Evolutionary conservation across 2,113 vertebrate species (phyloP), one percentile per base, ranked within the genome.

Genomic region (Charina bottae): DNA sequence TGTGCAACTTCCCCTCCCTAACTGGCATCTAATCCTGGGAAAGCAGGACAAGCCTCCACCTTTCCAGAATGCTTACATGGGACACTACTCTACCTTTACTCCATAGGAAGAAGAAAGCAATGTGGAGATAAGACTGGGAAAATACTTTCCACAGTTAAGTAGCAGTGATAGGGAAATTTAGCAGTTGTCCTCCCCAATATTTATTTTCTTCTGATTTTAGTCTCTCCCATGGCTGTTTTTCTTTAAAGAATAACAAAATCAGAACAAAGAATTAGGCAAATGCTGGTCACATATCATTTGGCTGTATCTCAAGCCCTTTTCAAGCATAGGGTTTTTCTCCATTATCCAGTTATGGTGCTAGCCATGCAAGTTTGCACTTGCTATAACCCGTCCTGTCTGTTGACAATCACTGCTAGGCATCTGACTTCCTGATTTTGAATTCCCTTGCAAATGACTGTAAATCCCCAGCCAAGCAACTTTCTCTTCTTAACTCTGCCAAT

Each of bases 1-100:
- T 94, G 84, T 90, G 54, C 93, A 85, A 58, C 94, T 90, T 53
- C 92, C 89, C 92, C 68, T 33, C 55, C 64, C 58, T 93, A 89
- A 93, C n/a, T 91, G 60, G 33, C 56, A 94, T 78, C 92, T 89
- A 87, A 54, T 72, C 24, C 17, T 42, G 59, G 83, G 88, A 89
- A 93, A 53, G 55, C 37, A 58, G 24, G 6, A 60, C 86, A 89
- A 86, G 0, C 21, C 37, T 72, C 56, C 56, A 72, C 54, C 60
- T 89, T 68, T 84, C 83, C 55, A 90, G 64, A 91, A 19, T 88
- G 58, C 24, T 11, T 37, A 37, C 64, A 54, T 26, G 21, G 28
- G 17, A 15, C 72, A 42, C 24, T 62, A 60, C 33, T 83, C 19
- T 83, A n/a, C n/a, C 42, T 88, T 26, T 33, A 37, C 68, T 23